Evolutionary conservation across 2,888 invertebrate genomes (phyloP).

Genomic region (Laspeyria flexula): DNA sequence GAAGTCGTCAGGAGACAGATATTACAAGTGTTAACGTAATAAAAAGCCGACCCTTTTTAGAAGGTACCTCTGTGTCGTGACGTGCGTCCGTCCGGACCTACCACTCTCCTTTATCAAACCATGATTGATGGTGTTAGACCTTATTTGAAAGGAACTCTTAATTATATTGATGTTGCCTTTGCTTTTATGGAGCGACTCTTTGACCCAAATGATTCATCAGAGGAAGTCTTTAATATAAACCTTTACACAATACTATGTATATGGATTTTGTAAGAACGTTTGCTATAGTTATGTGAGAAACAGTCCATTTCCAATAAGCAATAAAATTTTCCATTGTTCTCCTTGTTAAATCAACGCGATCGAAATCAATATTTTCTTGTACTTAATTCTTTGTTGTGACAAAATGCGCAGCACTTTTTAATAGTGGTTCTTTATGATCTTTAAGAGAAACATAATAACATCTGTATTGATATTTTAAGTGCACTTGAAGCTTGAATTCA

Average conservation of each 20-base stretch:
- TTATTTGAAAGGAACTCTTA: slow-evolving; percentile 30
- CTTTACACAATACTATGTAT: slow-evolving; percentile 7
- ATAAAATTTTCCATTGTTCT: slow-evolving; percentile 42
- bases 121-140: slow-evolving; percentile 46
- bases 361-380: slow-evolving; percentile 29
- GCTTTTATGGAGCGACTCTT: slow-evolving; percentile 28
- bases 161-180: slow-evolving; percentile 41
- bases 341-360: slow-evolving; percentile 22
- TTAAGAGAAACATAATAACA: slow-evolving; percentile 6
- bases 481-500: slow-evolving; percentile 24
- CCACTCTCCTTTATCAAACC: slow-evolving; percentile 48
- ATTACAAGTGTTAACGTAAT: slow-evolving; percentile 31
- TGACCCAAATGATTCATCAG: slow-evolving; percentile 44
- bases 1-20: slow-evolving; percentile 35
- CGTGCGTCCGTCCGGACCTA: slow-evolving; percentile 30
- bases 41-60: slow-evolving; percentile 46
- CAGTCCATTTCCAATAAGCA: slow-evolving; percentile 37
- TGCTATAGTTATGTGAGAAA: slow-evolving; percentile 16
- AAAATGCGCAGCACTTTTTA: slow-evolving; percentile 16
- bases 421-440: slow-evolving; percentile 8
- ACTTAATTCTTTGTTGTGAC: slow-evolving; percentile 18
- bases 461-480: slow-evolving; percentile 10
- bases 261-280: slow-evolving; percentile 19
- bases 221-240: slow-evolving; percentile 28
- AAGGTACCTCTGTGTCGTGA: slow-evolving; percentile 47